These are phyloP conservation scores for Lepidurus apus DNA, from an alignment of 1,140 invertebrate genomes.

Conservation along the genomic window DNA sequence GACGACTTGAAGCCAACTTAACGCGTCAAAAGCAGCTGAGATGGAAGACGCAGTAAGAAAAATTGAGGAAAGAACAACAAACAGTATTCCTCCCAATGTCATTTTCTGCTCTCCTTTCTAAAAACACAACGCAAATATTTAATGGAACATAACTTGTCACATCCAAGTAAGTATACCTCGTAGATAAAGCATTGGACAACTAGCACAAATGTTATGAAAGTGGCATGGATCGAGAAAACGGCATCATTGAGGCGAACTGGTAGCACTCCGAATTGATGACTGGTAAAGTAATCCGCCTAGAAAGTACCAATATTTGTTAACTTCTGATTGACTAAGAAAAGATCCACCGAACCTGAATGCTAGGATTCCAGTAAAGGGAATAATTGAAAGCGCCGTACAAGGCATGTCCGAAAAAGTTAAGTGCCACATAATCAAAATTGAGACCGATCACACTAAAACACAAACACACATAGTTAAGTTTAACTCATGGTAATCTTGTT, in stretches of 20 bases:
- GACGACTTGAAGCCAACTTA: slow-evolving; percentile 86
- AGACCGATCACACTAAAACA: slow-evolving; percentile 78
- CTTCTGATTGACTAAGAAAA: not conserved
- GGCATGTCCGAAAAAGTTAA: slow-evolving; percentile 90
- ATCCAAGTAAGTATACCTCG: slow-evolving; percentile 60
- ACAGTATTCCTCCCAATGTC: slow-evolving; percentile 63
- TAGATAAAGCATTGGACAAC: slow-evolving; percentile 85
- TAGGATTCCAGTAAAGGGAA: slow-evolving; percentile 74
- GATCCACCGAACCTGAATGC: slow-evolving; percentile 61
- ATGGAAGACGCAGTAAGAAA: slow-evolving; percentile 64
- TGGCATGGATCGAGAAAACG: slow-evolving; percentile 89
- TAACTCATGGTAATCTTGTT: not conserved
- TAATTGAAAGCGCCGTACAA: slow-evolving; percentile 92
- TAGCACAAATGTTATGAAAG: slow-evolving; percentile 76
- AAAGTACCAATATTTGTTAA: slow-evolving; percentile 24
- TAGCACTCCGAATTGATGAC: slow-evolving; percentile 79
- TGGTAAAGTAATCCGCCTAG: slow-evolving; percentile 66
- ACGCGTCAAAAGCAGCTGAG: slow-evolving; percentile 54
- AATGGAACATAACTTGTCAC: slow-evolving; percentile 25
- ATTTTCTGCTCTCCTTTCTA: slow-evolving; percentile 70
- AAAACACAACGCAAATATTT: slow-evolving; percentile 24
- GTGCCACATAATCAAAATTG: slow-evolving; percentile 89
- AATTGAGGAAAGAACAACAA: slow-evolving; percentile 57
- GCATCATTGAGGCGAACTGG: slow-evolving; percentile 96
- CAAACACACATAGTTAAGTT: slow-evolving; percentile 44